Percentiles rank a stretch among this genome's conserved stretches.
These are phyloP conservation scores for Vimba vimba DNA, from an alignment of 2,113 vertebrate genomes.

Conservation along the genomic window DNA sequence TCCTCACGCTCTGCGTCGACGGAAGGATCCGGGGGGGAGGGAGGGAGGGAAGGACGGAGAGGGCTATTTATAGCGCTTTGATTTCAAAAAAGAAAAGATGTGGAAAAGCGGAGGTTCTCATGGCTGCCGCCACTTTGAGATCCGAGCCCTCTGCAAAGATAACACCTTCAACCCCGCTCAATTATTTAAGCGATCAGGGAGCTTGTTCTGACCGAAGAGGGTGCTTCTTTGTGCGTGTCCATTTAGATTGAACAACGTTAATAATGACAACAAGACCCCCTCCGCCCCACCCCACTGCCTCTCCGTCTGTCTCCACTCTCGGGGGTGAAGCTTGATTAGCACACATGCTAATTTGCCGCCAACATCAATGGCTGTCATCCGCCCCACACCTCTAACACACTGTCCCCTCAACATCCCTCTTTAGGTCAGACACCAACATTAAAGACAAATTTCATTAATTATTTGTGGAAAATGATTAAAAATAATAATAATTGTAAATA, in stretches of 20 bases:
- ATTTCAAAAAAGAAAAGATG: constrained; percentile 77
- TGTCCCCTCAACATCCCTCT: constrained; percentile 32
- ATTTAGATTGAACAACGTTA: constrained; percentile 37
- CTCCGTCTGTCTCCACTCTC: constrained; percentile 53
- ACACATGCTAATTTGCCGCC: constrained; percentile 68
- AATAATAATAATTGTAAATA: no score
- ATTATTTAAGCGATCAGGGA: constrained; percentile 53
- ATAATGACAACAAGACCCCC: constrained; percentile 45
- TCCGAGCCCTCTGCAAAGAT: constrained; percentile 46
- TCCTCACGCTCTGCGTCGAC: constrained; percentile 9
- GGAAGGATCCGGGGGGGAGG: constrained; percentile 20
- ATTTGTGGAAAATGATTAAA: no score
- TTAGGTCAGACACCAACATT: constrained; percentile 71
- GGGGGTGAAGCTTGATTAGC: constrained; percentile 61
- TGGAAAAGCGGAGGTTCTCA: constrained; percentile 61
- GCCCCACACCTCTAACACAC: constrained; percentile 3
- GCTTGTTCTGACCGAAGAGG: constrained; percentile 7
- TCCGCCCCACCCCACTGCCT: constrained; percentile 17
- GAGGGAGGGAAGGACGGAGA: constrained; percentile 11
- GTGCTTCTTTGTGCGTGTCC: background rate
- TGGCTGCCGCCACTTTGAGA: constrained; percentile 30
- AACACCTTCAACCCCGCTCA: constrained; percentile 51
- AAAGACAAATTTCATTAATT: no score
- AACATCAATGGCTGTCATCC: constrained; percentile 63
- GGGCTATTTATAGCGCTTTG: constrained; percentile 75